These are phyloP conservation scores for Trinectes maculatus DNA, from an alignment of 2,113 vertebrate genomes.

Conservation along the genomic window DNA sequence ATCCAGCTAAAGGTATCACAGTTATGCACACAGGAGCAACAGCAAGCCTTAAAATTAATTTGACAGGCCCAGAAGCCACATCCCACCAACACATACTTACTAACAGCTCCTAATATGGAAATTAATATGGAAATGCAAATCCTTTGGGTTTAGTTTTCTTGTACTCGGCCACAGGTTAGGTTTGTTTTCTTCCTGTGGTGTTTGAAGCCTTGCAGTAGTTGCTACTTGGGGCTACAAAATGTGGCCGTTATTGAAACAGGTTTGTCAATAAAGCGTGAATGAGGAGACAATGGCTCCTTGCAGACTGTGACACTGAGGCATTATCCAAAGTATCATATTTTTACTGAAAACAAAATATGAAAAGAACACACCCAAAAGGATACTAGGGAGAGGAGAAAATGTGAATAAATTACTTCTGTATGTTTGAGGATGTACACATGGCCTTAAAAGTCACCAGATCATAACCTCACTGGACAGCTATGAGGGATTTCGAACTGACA, in stretches of 20 bases:
- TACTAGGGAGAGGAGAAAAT: no score
- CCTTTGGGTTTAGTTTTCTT: slow-evolving; percentile 49
- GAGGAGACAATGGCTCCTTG: slow-evolving; percentile 9
- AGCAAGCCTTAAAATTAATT: slow-evolving; percentile 43
- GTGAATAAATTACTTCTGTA: no score
- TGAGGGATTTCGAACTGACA: background rate
- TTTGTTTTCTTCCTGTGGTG: slow-evolving; percentile 35
- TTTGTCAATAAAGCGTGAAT: slow-evolving; percentile 12
- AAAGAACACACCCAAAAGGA: background rate
- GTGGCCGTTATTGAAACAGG: slow-evolving; percentile 4
- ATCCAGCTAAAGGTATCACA: slow-evolving; percentile 29
- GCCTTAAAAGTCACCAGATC: background rate
- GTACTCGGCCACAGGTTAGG: slow-evolving; percentile 8
- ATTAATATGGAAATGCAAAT: slow-evolving; percentile 54
- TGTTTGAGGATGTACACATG: no score
- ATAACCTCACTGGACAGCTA: no score
- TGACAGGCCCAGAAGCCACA: slow-evolving; percentile 42
- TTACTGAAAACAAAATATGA: background rate
- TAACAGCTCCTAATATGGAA: slow-evolving; percentile 49
- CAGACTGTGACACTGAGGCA: background rate
- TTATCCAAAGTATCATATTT: background rate
- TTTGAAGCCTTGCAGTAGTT: slow-evolving; percentile 23
- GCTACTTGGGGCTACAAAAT: slow-evolving; percentile 26
- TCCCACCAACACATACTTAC: slow-evolving; percentile 41
- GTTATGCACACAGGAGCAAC: slow-evolving; percentile 38